phyloP scores from a whole-genome alignment of 1,140 invertebrate genomes.

The Penaeus indicus region DNA sequence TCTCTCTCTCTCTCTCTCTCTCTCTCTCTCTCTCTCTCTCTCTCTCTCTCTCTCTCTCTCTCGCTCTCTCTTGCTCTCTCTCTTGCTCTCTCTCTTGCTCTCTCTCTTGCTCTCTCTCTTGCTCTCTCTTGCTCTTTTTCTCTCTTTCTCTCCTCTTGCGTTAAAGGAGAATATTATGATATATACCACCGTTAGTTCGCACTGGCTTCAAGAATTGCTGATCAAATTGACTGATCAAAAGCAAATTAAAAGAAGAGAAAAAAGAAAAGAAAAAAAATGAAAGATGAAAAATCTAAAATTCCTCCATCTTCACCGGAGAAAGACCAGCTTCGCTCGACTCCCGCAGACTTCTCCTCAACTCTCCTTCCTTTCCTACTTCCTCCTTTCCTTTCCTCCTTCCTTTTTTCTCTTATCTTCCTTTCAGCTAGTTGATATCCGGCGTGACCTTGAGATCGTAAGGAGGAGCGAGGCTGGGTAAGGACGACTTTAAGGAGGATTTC shows the following conservation, averaged over 20 bases:
- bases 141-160: neutral
- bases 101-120: neutral
- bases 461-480: conserved; percentile 21
- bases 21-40: neutral
- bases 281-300: too few species aligned
- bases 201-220: too few species aligned
- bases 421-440: neutral
- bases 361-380: neutral
- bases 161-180: too few species aligned
- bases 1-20: neutral
- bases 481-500: conserved; percentile 31
- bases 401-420: neutral
- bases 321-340: neutral
- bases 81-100: neutral
- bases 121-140: too few species aligned
- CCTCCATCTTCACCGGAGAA: too few species aligned
- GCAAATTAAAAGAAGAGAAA: too few species aligned
- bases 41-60: neutral
- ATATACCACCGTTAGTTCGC: too few species aligned
- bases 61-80: neutral
- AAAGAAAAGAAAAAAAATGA: too few species aligned
- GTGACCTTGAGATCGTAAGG: conserved; percentile 26
- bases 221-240: too few species aligned
- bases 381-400: neutral
- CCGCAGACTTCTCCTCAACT: neutral